Conservation (phyloP, 1,140 invertebrate species). For the Apocrypta bakeri region DNA sequence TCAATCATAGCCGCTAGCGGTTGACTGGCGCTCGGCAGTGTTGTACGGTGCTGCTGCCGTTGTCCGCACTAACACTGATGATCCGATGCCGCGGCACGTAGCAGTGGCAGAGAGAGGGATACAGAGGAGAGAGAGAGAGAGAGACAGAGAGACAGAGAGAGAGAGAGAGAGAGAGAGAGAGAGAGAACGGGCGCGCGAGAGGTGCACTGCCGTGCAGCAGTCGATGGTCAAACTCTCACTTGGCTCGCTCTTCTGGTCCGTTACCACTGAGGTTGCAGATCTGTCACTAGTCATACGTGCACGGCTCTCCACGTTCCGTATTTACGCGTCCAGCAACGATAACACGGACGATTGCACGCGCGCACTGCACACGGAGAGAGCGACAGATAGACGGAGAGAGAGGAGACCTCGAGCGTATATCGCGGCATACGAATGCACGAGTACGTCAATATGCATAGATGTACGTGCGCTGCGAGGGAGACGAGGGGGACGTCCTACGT, state of each 20-base stretch:
- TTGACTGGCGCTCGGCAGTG: background rate
- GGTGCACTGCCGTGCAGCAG: background rate
- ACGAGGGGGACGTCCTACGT: background rate
- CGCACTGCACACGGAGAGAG: background rate
- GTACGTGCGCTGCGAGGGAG: too few species aligned
- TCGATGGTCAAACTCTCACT: background rate
- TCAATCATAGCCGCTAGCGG: slow-evolving; percentile 43
- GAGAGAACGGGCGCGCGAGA: too few species aligned
- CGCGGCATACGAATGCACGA: too few species aligned
- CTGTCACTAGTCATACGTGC: slow-evolving; percentile 27
- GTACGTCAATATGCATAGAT: too few species aligned
- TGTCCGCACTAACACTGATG: too few species aligned
- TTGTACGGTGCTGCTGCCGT: background rate
- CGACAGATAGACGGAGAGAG: too few species aligned
- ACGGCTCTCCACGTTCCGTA: background rate
- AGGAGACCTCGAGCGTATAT: too few species aligned
- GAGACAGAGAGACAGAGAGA: background rate
- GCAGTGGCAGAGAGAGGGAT: too few species aligned
- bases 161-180: slow-evolving; percentile 14
- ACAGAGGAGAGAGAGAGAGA: too few species aligned
- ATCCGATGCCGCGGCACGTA: background rate
- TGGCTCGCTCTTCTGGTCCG: background rate
- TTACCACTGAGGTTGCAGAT: background rate
- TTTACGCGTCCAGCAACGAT: background rate
- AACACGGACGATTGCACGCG: background rate